Conservation (phyloP, 1,140 invertebrate genomes). For the Pollicipes pollicipes region DNA sequence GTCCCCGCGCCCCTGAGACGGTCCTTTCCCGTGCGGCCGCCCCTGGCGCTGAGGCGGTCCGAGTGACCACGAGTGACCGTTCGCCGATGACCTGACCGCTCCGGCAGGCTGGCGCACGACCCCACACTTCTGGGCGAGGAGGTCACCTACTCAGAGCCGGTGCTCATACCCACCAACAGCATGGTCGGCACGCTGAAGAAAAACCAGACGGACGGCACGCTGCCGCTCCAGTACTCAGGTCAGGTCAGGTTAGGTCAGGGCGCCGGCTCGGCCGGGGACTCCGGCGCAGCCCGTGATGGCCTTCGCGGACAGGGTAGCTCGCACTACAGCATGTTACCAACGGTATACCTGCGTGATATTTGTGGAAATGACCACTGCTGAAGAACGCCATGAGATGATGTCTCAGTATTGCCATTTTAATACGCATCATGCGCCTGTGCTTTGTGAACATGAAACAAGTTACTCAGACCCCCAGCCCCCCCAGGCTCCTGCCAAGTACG, state of each 20-base stretch:
- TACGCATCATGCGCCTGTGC: too few relatives aligned
- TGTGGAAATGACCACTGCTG: too few relatives aligned
- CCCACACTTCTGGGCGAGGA: background rate
- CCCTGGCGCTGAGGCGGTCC: too few relatives aligned
- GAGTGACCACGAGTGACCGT: too few relatives aligned
- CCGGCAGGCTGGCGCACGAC: slow-evolving; percentile 1
- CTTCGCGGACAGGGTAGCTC: background rate
- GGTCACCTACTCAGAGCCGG: background rate
- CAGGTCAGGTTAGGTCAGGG: too few relatives aligned
- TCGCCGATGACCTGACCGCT: too few relatives aligned
- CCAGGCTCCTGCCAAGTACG: background rate
- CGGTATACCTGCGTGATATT: background rate
- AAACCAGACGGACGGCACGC: background rate
- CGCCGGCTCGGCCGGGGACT: too few relatives aligned
- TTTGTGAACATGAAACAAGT: too few relatives aligned
- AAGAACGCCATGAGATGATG: background rate
- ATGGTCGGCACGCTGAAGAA: slow-evolving; percentile 3
- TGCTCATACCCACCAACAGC: slow-evolving; percentile 3
- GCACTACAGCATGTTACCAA: background rate
- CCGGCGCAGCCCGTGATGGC: too few relatives aligned
- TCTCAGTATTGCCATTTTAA: background rate
- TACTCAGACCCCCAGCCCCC: too few relatives aligned
- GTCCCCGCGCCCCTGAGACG: too few relatives aligned
- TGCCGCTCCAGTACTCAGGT: background rate
- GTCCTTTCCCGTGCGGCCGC: too few relatives aligned